Evolutionary conservation across 1,140 invertebrate genomes (phyloP).

Genomic region (Coptotermes formosanus): DNA sequence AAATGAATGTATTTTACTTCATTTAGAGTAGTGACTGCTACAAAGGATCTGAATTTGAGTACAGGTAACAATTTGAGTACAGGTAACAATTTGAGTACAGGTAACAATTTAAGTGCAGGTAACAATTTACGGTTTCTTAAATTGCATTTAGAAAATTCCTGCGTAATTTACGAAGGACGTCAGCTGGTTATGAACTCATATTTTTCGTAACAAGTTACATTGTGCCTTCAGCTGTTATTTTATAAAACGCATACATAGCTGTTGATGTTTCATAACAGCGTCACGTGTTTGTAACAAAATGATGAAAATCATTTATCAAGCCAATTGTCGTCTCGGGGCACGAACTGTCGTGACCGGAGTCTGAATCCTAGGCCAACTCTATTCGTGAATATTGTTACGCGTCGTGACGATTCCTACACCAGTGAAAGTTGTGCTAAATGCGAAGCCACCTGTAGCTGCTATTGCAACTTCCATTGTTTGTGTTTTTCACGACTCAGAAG

Average conservation of each 20-base stretch:
- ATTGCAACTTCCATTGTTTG: background rate
- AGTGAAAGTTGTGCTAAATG: background rate
- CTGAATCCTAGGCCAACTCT: background rate
- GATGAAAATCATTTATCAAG: background rate
- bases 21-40: too few species aligned
- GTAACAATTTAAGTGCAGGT: too few species aligned
- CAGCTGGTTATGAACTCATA: background rate
- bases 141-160: background rate
- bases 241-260: background rate
- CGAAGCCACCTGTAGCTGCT: background rate
- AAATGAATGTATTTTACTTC: too few species aligned
- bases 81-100: too few species aligned
- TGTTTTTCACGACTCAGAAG: background rate
- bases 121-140: background rate
- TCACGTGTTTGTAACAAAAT: background rate
- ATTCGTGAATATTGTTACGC: background rate
- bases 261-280: background rate
- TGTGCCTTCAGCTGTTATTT: background rate
- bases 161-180: background rate
- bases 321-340: background rate
- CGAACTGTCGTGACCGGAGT: background rate
- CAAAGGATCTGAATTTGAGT: too few species aligned
- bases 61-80: too few species aligned
- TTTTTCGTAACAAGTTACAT: background rate
- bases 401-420: background rate